phyloP scores from a whole-genome alignment of 2,888 invertebrate genomes.

The Synanthedon vespiformis region DNA sequence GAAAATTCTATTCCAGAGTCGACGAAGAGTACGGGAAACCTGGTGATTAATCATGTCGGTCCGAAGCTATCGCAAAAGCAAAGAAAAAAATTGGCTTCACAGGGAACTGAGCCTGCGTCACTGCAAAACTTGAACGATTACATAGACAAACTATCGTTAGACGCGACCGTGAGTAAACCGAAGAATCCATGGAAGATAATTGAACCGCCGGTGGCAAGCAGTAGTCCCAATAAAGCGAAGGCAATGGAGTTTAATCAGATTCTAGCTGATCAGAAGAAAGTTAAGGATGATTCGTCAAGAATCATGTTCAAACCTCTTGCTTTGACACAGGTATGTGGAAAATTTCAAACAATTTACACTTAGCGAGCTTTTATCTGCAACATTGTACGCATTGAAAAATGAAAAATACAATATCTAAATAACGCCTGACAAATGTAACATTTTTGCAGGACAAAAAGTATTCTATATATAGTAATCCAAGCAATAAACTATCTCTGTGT shows the following conservation, averaged over 20 bases:
- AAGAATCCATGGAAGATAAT: slow-evolving; percentile 63
- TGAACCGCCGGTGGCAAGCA: slow-evolving; percentile 35
- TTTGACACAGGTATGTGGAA: slow-evolving; percentile 76
- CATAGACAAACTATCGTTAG: slow-evolving; percentile 30
- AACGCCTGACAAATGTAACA: too few relatives aligned
- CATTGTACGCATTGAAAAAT: too few relatives aligned
- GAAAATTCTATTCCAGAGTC: slow-evolving; percentile 28
- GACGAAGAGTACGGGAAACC: slow-evolving; percentile 34
- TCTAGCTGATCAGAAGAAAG: slow-evolving; percentile 78
- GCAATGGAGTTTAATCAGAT: slow-evolving; percentile 66
- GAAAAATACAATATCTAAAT: too few relatives aligned
- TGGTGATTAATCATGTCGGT: slow-evolving; percentile 52
- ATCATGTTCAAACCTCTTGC: slow-evolving; percentile 79
- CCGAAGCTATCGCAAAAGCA: slow-evolving; percentile 76
- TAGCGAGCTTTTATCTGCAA: too few relatives aligned
- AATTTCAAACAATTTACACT: too few relatives aligned
- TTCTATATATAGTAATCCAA: too few relatives aligned
- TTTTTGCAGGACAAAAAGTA: too few relatives aligned
- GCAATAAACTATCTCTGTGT: too few relatives aligned
- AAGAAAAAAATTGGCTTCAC: slow-evolving; percentile 69
- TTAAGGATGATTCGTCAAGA: slow-evolving; percentile 77
- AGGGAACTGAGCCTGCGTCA: slow-evolving; percentile 34
- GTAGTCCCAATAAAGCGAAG: slow-evolving; percentile 46
- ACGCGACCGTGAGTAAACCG: slow-evolving; percentile 49
- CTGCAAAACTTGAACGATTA: slow-evolving; percentile 30